phyloP scores from a whole-genome alignment of 2,888 invertebrate genomes.

The Conomelus anceps region DNA sequence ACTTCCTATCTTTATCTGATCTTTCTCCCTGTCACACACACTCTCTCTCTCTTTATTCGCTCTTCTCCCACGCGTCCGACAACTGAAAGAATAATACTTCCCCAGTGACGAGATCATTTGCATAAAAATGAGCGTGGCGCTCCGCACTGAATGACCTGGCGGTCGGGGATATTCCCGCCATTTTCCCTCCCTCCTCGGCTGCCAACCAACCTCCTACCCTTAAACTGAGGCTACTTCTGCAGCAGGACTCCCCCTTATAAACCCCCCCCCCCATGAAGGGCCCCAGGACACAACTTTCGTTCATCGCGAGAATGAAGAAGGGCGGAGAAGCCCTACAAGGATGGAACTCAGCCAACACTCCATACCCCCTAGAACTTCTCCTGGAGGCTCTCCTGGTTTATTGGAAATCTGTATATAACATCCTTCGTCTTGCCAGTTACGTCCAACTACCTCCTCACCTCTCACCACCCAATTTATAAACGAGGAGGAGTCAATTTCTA shows the following conservation, averaged over 20 bases:
- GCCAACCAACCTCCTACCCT: not conserved
- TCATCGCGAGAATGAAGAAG: not conserved
- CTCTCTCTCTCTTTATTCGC: not conserved
- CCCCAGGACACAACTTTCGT: conserved; percentile 1
- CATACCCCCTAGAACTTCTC: not conserved
- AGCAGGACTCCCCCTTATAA: not conserved
- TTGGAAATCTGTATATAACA: conserved; percentile 12
- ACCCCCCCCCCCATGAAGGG: not conserved
- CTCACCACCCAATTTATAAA: too few species aligned
- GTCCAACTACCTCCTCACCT: not conserved
- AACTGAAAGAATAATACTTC: conserved; percentile 12
- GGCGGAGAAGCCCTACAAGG: conserved; percentile 4
- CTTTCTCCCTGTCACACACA: not conserved
- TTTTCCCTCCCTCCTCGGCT: not conserved
- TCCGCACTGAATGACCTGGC: conserved; percentile 3
- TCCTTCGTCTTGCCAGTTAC: not conserved
- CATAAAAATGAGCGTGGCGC: conserved; percentile 3
- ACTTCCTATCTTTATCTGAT: not conserved
- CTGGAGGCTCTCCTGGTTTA: not conserved
- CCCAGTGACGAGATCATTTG: conserved; percentile 12
- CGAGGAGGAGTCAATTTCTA: too few species aligned
- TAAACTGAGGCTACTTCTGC: not conserved
- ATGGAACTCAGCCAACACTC: conserved; percentile 6
- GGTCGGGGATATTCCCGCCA: not conserved
- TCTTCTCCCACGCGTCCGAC: not conserved